Evolutionary conservation across 2,797 vertebrate genomes (phyloP), one percentile per base, ranked within the genome.

Genomic region (Ciconia nigra): DNA sequence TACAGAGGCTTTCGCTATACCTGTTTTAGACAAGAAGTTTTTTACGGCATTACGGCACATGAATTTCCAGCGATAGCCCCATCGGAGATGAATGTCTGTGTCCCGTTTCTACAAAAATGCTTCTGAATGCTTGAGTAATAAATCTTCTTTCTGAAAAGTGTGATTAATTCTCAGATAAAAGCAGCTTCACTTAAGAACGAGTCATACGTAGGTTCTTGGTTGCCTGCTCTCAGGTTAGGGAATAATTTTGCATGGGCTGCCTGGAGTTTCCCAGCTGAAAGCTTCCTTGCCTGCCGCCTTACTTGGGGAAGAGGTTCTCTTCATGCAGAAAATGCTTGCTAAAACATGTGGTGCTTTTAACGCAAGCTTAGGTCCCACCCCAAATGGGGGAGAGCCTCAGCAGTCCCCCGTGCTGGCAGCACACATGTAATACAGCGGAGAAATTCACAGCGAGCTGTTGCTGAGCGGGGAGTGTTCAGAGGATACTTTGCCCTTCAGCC

Each of bases 11-110:
- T 12, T 7, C 24, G 1, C 66, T 15, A 0, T 31, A 13, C 46
- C 87, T 52, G 14, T 0, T 26, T 7, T 22, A 11, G 10, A 21
- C 9, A 9, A 41, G 63, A 10, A 28, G 67, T 54, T n/a, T 46
- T 29, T 31, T 4, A 2, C 49, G 6, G 65, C 58, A 0, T 78
- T 14, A 0, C 1, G 33, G 83, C 66, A 14, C 9, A 0, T 5
- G 55, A 8, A 8, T 72, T 82, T 28, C 39, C 66, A 62, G 70
- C 58, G 10, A 0, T 11, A 20, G 54, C 58, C 41, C 54, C 4
- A 0, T 52, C 74, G 10, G 78, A 82, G 59, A 21, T 15, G 26
- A 52, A 31, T 0, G 2, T 70, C 29, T 17, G 0, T 3, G 46
- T 54, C 51, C 87, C 26, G 17, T 24, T 57, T 39, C 18, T 81